phyloP scores from a whole-genome alignment of 64 coral and sea anemone genomes.

The Montipora cactus region DNA sequence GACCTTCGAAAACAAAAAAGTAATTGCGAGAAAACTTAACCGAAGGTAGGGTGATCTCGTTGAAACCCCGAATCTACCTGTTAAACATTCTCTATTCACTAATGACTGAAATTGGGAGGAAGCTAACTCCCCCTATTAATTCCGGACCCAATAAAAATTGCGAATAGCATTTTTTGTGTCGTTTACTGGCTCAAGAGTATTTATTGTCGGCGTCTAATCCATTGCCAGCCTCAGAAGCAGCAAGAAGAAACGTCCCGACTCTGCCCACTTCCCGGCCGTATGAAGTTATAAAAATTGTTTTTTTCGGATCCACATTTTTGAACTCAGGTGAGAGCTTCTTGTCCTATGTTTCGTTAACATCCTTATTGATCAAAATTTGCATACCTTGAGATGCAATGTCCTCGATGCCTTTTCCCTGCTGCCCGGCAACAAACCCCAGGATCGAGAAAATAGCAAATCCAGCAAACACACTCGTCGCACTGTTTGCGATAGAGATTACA shows the following conservation, averaged over 20 bases:
- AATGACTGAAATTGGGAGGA: too few species aligned
- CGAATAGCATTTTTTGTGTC: too few species aligned
- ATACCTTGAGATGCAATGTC: conserved; percentile 78
- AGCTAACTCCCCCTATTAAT: too few species aligned
- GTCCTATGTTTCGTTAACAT: background rate
- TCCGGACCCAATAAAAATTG: too few species aligned
- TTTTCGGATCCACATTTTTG: too few species aligned
- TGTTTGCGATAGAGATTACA: conserved; percentile 69
- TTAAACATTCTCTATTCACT: too few species aligned
- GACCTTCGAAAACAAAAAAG: background rate
- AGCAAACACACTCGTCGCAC: conserved; percentile 66
- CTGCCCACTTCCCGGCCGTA: too few species aligned
- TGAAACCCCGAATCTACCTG: background rate
- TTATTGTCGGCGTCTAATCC: too few species aligned
- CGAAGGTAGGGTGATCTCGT: background rate
- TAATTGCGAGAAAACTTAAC: background rate
- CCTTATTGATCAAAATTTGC: background rate
- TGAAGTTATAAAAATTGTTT: too few species aligned
- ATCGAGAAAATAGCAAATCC: conserved; percentile 81
- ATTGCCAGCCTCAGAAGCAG: too few species aligned
- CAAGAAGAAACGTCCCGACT: too few species aligned
- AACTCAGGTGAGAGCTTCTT: background rate
- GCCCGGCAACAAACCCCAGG: conserved; percentile 75
- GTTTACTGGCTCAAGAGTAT: too few species aligned
- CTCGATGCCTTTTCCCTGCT: conserved; percentile 61